A percentile compares a stretch with the other conserved stretches of the same genome.
These are phyloP conservation scores for Augochlora pura DNA, from an alignment of 1,140 invertebrate genomes.

Conservation along the genomic window DNA sequence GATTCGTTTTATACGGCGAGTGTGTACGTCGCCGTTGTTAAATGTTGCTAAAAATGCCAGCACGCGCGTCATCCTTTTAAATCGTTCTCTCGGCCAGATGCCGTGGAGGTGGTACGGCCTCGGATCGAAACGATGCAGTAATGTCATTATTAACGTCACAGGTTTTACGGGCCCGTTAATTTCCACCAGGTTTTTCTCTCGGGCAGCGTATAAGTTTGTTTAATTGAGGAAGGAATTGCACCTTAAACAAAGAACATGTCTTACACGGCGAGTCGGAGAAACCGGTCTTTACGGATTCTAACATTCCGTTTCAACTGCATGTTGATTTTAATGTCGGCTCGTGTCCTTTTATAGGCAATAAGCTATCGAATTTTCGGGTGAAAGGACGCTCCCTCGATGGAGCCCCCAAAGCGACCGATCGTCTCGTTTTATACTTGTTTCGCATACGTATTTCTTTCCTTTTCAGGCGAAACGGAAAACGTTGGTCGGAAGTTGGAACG, in stretches of 20 bases:
- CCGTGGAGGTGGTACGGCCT: conserved; percentile 26
- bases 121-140: conserved; percentile 34
- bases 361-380: background rate
- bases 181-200: conserved; percentile 24
- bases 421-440: no score
- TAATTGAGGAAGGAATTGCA: conserved; percentile 55
- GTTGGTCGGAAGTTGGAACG: no score
- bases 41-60: conserved; percentile 17
- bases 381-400: background rate
- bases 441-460: no score
- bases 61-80: background rate
- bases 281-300: conserved; percentile 51
- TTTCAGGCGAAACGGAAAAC: no score
- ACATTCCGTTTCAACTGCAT: conserved; percentile 31
- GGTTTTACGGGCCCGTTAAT: conserved; percentile 63
- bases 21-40: conserved; percentile 4
- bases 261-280: conserved; percentile 21
- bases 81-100: background rate
- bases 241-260: conserved; percentile 52
- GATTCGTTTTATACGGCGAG: conserved; percentile 4
- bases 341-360: background rate
- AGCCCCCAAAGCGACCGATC: no score
- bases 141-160: conserved; percentile 60
- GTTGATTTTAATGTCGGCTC: background rate
- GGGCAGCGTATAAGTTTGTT: conserved; percentile 33